Conservation (phyloP, 2,888 invertebrate species). For the Rhagonycha fulva region DNA sequence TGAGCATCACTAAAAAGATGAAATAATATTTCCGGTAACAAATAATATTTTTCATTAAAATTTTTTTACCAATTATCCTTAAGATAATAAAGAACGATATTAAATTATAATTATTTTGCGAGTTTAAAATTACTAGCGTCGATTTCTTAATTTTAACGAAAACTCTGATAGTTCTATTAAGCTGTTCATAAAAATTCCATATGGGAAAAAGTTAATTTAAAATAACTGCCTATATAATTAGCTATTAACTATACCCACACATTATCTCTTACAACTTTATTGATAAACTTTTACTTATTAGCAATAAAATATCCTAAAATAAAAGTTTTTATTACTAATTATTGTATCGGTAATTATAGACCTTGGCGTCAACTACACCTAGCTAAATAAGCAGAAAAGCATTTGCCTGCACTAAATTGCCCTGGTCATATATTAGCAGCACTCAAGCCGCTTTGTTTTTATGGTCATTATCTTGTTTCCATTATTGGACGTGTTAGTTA, state of each 20-base stretch:
- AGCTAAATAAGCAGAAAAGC: slow-evolving; percentile 45
- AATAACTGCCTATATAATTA: background rate
- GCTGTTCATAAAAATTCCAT: background rate
- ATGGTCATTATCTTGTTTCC: slow-evolving; percentile 50
- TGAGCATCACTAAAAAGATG: too few relatives aligned
- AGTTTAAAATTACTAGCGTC: background rate
- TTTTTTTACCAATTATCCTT: too few relatives aligned
- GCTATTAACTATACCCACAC: background rate
- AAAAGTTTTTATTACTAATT: slow-evolving; percentile 37
- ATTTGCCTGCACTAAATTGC: slow-evolving; percentile 46
- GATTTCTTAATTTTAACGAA: background rate
- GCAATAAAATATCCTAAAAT: slow-evolving; percentile 32
- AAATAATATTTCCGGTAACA: too few relatives aligned
- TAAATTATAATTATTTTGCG: background rate
- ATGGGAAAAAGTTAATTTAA: background rate
- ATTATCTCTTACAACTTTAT: background rate
- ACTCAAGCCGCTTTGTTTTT: slow-evolving; percentile 49
- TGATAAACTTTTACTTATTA: slow-evolving; percentile 21
- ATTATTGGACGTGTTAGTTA: slow-evolving; percentile 49
- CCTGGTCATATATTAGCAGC: slow-evolving; percentile 44
- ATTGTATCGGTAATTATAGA: slow-evolving; percentile 36
- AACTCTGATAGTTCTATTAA: background rate
- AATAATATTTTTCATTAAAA: too few relatives aligned
- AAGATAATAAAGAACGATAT: too few relatives aligned
- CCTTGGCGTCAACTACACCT: slow-evolving; percentile 32